These are phyloP conservation scores for Caloenas nicobarica DNA, from an alignment of 2,113 vertebrate species.

Conservation along the genomic window DNA sequence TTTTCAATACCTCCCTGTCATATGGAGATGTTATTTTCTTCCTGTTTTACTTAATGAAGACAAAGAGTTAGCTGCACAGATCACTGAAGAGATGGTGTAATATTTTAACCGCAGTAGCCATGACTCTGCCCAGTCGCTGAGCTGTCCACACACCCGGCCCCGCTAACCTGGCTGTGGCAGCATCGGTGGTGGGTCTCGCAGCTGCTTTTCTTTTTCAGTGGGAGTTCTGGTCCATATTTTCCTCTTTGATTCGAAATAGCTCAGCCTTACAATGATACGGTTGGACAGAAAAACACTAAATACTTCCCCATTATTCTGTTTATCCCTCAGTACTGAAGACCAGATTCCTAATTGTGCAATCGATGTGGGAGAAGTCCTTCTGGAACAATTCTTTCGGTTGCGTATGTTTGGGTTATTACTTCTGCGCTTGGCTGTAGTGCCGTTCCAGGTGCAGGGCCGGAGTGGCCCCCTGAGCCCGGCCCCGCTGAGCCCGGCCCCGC, in stretches of 20 bases:
- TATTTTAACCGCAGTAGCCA: background rate
- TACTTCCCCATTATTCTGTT: background rate
- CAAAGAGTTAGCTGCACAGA: background rate
- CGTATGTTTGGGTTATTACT: background rate
- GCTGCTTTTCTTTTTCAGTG: background rate
- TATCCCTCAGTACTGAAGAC: conserved; percentile 1
- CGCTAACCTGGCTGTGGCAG: background rate
- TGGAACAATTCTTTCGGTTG: conserved; percentile 41
- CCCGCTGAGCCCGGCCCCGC: too few relatives aligned
- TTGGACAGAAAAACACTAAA: conserved; percentile 5
- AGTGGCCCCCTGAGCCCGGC: background rate
- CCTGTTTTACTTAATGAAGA: background rate
- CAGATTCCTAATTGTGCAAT: conserved; percentile 50
- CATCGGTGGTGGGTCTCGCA: background rate
- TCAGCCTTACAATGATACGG: conserved; percentile 29
- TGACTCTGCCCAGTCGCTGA: background rate
- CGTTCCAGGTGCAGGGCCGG: background rate
- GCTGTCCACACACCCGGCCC: background rate
- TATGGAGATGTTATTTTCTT: background rate
- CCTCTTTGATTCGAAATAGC: background rate
- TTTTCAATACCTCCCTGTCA: background rate
- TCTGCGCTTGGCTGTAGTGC: background rate
- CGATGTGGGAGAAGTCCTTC: conserved; percentile 50
- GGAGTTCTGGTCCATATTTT: background rate
- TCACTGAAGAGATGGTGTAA: background rate